phyloP scores from a whole-genome alignment of 1,140 invertebrate genomes.

The Spodoptera litura region DNA sequence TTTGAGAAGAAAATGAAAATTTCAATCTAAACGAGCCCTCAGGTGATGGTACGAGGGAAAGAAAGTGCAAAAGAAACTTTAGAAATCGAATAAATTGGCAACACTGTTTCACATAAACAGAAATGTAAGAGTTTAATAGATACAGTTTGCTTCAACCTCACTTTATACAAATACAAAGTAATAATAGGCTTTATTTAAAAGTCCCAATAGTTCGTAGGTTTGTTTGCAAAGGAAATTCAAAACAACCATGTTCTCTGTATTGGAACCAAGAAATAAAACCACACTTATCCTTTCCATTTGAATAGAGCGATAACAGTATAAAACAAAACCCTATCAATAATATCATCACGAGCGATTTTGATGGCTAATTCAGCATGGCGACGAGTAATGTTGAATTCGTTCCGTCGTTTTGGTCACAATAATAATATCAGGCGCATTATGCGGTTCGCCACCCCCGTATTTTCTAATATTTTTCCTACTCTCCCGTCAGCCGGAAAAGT shows the following conservation, averaged over 20 bases:
- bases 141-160: background rate
- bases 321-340: background rate
- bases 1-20: constrained; percentile 79
- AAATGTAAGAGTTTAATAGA: background rate
- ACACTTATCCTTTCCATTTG: background rate
- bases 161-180: background rate
- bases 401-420: constrained; percentile 71
- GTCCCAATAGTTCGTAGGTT: too few species aligned
- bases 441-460: constrained; percentile 65
- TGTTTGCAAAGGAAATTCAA: too few species aligned
- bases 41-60: constrained; percentile 59
- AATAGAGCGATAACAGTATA: background rate
- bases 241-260: too few species aligned
- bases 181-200: too few species aligned
- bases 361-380: constrained; percentile 53
- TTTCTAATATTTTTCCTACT: constrained; percentile 47
- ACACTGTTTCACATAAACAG: constrained; percentile 30
- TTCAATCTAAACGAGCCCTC: constrained; percentile 81
- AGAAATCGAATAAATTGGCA: constrained; percentile 55
- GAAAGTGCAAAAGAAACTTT: constrained; percentile 54
- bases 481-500: constrained; percentile 66
- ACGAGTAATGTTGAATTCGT: constrained; percentile 56
- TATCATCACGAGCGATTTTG: constrained; percentile 17
- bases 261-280: too few species aligned
- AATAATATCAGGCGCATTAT: constrained; percentile 72